Evolutionary conservation across 2,113 vertebrate genomes (phyloP).

Genomic region (Lepus europaeus): DNA sequence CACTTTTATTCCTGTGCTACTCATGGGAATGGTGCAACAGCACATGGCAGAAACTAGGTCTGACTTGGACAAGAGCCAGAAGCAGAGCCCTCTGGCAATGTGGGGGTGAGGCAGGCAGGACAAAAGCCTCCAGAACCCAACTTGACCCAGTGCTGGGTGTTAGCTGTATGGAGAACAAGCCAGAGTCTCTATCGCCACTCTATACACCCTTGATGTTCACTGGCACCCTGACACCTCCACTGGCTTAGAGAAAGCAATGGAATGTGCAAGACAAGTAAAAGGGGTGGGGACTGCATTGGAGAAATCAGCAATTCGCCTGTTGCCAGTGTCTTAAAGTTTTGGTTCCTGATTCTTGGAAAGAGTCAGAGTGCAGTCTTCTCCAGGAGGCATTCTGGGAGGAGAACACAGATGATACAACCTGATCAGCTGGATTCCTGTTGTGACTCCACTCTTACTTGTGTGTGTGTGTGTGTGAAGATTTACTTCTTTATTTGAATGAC

Average conservation of each 20-base stretch:
- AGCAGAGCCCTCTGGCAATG: neutral
- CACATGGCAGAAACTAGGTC: neutral
- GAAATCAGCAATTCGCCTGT: neutral
- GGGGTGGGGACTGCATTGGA: neutral
- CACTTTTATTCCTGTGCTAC: neutral
- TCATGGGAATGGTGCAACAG: neutral
- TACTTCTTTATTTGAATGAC: no score
- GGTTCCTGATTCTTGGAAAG: neutral
- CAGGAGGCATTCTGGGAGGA: neutral
- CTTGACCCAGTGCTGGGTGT: neutral
- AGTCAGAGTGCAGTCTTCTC: neutral
- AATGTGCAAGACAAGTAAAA: fast-evolving
- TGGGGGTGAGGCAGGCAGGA: neutral
- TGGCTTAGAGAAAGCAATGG: neutral
- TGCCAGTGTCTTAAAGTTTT: neutral
- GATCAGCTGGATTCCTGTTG: neutral
- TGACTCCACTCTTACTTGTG: neutral
- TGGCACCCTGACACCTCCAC: neutral
- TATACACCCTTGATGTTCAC: neutral
- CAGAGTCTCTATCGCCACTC: neutral
- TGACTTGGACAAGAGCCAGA: neutral
- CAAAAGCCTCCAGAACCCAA: neutral
- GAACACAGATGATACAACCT: neutral
- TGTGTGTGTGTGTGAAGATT: no score
- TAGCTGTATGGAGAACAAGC: neutral